phyloP scores from a whole-genome alignment of 2,888 invertebrate genomes.

The Drosophila peninsularis region DNA sequence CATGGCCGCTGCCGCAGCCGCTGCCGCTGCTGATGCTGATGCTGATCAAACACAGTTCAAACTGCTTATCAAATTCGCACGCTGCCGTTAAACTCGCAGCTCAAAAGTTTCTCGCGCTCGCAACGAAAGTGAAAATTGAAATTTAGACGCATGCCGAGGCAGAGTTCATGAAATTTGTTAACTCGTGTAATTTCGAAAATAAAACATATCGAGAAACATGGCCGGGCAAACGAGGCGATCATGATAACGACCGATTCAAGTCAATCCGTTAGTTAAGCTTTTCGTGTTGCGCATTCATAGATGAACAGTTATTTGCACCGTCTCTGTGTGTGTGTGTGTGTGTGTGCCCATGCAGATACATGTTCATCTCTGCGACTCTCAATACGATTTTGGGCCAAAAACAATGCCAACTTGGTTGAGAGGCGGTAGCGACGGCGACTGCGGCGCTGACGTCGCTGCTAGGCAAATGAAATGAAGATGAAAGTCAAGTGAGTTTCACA shows the following conservation, averaged over 20 bases:
- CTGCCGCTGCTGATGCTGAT: too few relatives aligned
- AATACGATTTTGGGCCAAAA: slow-evolving; percentile 53
- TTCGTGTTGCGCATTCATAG: slow-evolving; percentile 46
- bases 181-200: slow-evolving; percentile 39
- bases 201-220: slow-evolving; percentile 24
- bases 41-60: slow-evolving; percentile 22
- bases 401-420: slow-evolving; percentile 42
- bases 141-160: slow-evolving; percentile 6
- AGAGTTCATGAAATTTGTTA: slow-evolving; percentile 23
- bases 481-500: slow-evolving; percentile 63
- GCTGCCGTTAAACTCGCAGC: slow-evolving; percentile 61
- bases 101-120: slow-evolving; percentile 57
- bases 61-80: slow-evolving; percentile 63
- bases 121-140: slow-evolving; percentile 72
- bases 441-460: slow-evolving; percentile 28
- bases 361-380: slow-evolving; percentile 14
- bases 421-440: slow-evolving; percentile 13
- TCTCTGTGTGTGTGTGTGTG: too few relatives aligned
- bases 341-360: too few relatives aligned
- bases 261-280: slow-evolving; percentile 38
- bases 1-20: neutral
- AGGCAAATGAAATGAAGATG: slow-evolving; percentile 68
- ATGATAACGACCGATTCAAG: slow-evolving; percentile 40
- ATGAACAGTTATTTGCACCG: slow-evolving; percentile 30
- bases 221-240: slow-evolving; percentile 19